Evolutionary conservation across 2,797 vertebrate genomes (phyloP), one percentile per base, ranked within the genome.

Genomic region (Microcaecilia unicolor): DNA sequence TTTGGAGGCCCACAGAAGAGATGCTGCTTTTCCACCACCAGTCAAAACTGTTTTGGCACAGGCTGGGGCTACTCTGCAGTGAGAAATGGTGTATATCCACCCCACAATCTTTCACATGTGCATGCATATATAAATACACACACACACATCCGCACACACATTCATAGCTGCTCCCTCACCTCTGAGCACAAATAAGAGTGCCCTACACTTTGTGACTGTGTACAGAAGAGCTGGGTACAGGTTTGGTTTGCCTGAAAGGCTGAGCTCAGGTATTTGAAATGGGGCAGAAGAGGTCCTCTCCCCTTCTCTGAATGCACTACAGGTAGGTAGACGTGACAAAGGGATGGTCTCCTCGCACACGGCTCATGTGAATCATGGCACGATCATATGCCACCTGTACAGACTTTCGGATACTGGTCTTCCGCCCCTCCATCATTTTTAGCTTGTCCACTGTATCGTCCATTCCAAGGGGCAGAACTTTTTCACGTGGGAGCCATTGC

Each of bases 361-460:
- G 64, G 80, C 91, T 99, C 81, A 87, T 76, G 78, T 99, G 96
- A 40, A 88, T 86, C 88, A 97, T 89, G 35, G 96, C 96, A 1
- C 96, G 81, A 78, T 98, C 93, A 0, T 95, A 99, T 1, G 96
- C 96, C 80, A 98, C 88, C 74, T 98, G 96, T 31, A 99, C 96
- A 0, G 96, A 99, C 56, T 96, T 99, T 57, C 96, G 91, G 67
- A 97, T 93, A 81, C 89, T 97, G 60, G 88, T 89, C 68, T 97
- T 99, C 25, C 94, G 84, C 7, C 89, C 96, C 67, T 99, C 96
- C 79, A 99, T 76, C 63, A 98, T 90, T 54, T 95, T 95, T 40
- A 99, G 75, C 70, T 98, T 99, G 80, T 99, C 96, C 18, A 89
- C 87, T 0, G 93, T 99, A 64, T 98, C 90, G 6, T 99, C 92